A percentile compares a stretch with the other conserved stretches of the same genome.
These are phyloP conservation scores for Poeciliopsis gracilis DNA, from an alignment of 2,797 vertebrate genomes.

Conservation along the genomic window DNA sequence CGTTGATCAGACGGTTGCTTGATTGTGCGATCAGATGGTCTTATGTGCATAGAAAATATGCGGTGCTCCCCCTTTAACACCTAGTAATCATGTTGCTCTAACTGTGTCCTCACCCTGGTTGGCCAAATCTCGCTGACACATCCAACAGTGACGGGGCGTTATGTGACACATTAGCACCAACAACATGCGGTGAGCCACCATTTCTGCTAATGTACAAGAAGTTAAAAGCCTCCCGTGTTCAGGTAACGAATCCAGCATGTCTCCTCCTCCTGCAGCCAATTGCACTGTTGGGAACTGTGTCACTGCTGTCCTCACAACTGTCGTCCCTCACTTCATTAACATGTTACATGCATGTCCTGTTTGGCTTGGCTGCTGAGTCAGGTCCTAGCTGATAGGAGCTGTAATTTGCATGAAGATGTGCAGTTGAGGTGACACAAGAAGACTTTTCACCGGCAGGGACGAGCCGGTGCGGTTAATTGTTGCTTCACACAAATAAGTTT, in stretches of 20 bases:
- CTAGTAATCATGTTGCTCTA: neutral
- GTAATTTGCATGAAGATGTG: slow-evolving; percentile 33
- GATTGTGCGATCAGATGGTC: no score
- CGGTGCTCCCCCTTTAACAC: neutral
- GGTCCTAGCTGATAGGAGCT: slow-evolving; percentile 31
- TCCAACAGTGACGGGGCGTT: slow-evolving; percentile 8
- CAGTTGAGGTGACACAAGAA: neutral
- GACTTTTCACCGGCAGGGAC: slow-evolving; percentile 23
- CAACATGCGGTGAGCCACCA: slow-evolving; percentile 6
- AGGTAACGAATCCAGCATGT: neutral
- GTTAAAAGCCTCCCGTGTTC: slow-evolving; percentile 12
- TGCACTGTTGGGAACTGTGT: neutral
- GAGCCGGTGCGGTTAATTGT: neutral
- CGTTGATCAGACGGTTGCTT: no score
- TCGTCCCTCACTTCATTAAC: neutral
- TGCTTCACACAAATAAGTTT: neutral
- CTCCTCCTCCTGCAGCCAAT: slow-evolving; percentile 7
- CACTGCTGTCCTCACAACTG: neutral
- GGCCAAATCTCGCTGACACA: slow-evolving; percentile 22
- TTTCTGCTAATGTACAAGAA: neutral
- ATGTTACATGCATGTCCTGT: neutral
- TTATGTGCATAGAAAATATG: no score
- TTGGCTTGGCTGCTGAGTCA: slow-evolving; percentile 1
- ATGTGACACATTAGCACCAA: neutral
- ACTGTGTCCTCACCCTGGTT: neutral